phyloP scores from a whole-genome alignment of 2,113 vertebrate species.

The Erinaceus europaeus region DNA sequence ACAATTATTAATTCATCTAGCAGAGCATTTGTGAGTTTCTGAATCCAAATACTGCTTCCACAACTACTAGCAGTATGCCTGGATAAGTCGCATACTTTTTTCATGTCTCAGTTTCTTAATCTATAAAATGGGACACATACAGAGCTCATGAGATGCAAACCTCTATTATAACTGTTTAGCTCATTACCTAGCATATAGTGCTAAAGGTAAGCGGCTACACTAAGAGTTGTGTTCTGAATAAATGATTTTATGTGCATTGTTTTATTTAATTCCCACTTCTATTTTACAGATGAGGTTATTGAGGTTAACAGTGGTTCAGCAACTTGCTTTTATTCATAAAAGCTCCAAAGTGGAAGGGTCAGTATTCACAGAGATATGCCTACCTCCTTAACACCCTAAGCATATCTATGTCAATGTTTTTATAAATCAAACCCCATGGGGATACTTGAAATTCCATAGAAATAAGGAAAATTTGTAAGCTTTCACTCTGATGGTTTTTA shows the following conservation, averaged over 20 bases:
- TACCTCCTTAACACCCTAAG: not conserved
- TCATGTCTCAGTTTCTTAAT: too few species aligned
- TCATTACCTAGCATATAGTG: not conserved
- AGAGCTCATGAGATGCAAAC: not conserved
- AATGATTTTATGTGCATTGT: not conserved
- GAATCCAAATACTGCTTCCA: not conserved
- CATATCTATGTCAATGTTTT: not conserved
- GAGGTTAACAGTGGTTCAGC: not conserved
- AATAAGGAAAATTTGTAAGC: not conserved
- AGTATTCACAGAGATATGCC: not conserved
- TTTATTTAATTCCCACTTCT: not conserved
- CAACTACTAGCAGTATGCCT: not conserved
- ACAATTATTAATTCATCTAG: too few species aligned
- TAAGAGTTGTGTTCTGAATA: not conserved
- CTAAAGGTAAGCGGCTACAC: not conserved
- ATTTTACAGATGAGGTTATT: not conserved
- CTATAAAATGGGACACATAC: not conserved
- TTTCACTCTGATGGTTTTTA: constrained; percentile 7
- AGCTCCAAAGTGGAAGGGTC: not conserved
- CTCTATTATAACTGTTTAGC: not conserved
- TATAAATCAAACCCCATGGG: not conserved
- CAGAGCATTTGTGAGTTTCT: not conserved
- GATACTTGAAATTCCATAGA: too few species aligned
- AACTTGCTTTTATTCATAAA: constrained; percentile 17
- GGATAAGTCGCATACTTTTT: not conserved